Evolutionary conservation across 2,888 invertebrate species (phyloP).

Genomic region (Ormyrus labotus): DNA sequence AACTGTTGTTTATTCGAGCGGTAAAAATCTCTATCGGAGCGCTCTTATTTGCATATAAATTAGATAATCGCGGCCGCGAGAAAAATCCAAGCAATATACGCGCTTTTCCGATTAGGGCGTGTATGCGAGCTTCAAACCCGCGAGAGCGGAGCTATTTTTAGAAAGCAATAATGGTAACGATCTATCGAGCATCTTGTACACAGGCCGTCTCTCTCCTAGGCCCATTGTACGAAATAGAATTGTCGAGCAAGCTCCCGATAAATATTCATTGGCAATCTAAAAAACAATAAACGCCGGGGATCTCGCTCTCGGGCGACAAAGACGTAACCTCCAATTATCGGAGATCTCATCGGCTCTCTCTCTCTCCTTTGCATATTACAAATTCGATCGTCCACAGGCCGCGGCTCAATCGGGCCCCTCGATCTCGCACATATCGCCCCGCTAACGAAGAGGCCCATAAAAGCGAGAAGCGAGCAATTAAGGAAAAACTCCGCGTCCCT

Average conservation of each 20-base stretch:
- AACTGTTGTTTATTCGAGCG: no score
- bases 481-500: slow-evolving; percentile 24
- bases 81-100: no score
- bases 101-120: no score
- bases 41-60: no score
- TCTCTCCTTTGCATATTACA: not conserved
- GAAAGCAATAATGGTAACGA: no score
- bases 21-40: no score
- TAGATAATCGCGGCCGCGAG: no score
- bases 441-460: slow-evolving; percentile 2
- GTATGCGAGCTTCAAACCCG: no score
- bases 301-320: slow-evolving; percentile 15
- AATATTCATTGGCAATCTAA: slow-evolving; percentile 27
- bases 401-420: not conserved
- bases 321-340: slow-evolving; percentile 39
- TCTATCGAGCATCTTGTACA: no score
- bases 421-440: not conserved
- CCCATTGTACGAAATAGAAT: slow-evolving; percentile 2
- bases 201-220: no score
- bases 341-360: slow-evolving; percentile 19
- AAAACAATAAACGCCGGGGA: not conserved
- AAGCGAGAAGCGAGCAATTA: slow-evolving; percentile 35
- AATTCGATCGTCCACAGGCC: slow-evolving; percentile 19
- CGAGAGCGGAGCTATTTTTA: no score
- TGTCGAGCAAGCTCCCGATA: slow-evolving; percentile 12